A percentile compares a stretch with the other conserved stretches of the same genome.
Conservation (phyloP, 2,797 vertebrate species). For the Cyclura pinguis region DNA sequence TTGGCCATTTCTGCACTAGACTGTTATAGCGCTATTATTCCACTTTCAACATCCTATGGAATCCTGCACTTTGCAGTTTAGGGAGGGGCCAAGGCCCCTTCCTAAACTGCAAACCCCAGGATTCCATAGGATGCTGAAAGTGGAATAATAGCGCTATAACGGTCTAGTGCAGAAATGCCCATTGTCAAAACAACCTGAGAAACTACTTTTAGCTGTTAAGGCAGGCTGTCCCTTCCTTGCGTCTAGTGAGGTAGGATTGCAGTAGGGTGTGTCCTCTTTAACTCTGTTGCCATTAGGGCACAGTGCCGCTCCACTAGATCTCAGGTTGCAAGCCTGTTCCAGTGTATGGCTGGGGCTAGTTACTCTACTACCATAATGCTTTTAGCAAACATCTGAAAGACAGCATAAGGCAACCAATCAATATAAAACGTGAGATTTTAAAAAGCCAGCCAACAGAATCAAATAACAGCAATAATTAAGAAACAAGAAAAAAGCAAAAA, state of each 20-base stretch:
- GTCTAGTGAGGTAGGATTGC: background rate
- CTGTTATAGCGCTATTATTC: too few relatives aligned
- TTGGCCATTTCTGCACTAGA: too few relatives aligned
- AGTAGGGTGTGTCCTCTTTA: background rate
- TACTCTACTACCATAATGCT: too few relatives aligned
- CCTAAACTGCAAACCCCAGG: too few relatives aligned
- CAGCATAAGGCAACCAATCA: background rate
- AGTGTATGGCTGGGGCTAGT: background rate
- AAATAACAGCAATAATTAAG: background rate
- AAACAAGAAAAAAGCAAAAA: background rate
- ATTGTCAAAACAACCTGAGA: background rate
- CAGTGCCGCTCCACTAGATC: background rate
- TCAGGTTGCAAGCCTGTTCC: background rate
- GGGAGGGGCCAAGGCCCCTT: too few relatives aligned
- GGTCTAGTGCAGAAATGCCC: too few relatives aligned
- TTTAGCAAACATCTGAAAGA: background rate
- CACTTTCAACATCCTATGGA: too few relatives aligned
- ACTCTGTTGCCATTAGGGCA: background rate
- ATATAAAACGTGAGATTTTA: background rate
- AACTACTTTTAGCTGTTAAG: constrained; percentile 4
- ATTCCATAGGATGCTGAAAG: too few relatives aligned
- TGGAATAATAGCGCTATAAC: too few relatives aligned
- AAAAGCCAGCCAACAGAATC: background rate
- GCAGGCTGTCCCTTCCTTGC: background rate
- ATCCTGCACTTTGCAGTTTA: too few relatives aligned